Conservation (phyloP, 2,888 invertebrate species). For the Xestia rhomboidea region DNA sequence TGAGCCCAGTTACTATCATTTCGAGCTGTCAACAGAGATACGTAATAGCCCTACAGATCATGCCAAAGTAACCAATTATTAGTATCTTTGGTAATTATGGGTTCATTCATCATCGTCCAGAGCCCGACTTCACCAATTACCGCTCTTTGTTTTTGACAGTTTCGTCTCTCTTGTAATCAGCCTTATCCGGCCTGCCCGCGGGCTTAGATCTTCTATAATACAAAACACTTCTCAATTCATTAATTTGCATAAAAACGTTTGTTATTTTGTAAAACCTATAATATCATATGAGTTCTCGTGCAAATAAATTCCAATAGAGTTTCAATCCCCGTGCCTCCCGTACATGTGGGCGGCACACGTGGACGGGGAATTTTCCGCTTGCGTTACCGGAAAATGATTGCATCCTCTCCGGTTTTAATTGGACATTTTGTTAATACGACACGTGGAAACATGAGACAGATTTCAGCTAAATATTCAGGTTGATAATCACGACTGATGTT, state of each 20-base stretch:
- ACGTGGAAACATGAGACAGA: neutral
- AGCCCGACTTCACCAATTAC: neutral
- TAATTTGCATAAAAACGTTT: neutral
- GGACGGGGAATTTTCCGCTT: conserved; percentile 20
- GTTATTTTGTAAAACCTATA: neutral
- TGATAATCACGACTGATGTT: neutral
- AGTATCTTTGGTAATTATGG: neutral
- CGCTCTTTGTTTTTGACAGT: neutral
- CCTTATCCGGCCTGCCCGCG: neutral
- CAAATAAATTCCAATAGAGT: conserved; percentile 21
- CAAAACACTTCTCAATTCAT: neutral
- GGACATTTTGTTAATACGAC: conserved; percentile 15
- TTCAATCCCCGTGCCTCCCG: conserved; percentile 11
- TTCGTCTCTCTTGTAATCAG: neutral
- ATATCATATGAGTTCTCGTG: neutral
- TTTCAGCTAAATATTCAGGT: conserved; percentile 1
- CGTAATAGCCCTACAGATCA: no score
- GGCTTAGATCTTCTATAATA: neutral
- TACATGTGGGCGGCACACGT: conserved; percentile 31
- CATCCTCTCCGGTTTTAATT: conserved; percentile 30
- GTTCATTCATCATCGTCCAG: neutral
- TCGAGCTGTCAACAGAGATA: no score
- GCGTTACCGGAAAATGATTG: conserved; percentile 27
- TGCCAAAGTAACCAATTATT: neutral
- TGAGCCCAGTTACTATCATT: no score